Evolutionary conservation across 1,140 invertebrate genomes (phyloP), one percentile per base, ranked within the genome.

Genomic region (Palaemon carinicauda): DNA sequence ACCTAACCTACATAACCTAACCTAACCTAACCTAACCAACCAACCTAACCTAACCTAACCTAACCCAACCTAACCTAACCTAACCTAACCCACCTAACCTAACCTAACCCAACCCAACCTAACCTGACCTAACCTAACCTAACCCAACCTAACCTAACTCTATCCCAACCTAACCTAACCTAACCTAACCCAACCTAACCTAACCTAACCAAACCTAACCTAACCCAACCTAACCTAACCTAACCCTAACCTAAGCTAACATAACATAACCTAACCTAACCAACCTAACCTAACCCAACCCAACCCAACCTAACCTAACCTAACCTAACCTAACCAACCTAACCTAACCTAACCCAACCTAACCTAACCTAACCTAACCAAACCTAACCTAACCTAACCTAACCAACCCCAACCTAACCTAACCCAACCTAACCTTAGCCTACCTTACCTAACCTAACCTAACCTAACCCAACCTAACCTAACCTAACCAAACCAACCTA

Each of bases 301-400:
- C 24, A 78, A 78, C 50, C 75, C 24, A 78, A 78, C 75, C 41
- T 15, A 78, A 53, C 75, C 75, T 27, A 78, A 52, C 41, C 41
- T 24, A 53, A 50, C 33, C 41, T 77, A 77, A 77, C 50, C 41
- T 51, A 77, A n/a, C n/a, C n/a, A n/a, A n/a, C n/a, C n/a, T n/a
- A n/a, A n/a, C n/a, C n/a, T n/a, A n/a, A n/a, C n/a, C n/a, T n/a
- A n/a, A n/a, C n/a, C n/a, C n/a, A n/a, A 77, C 74, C 74, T 31
- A 73, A 77, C 50, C 41, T 53, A 78, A 78, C 75, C 75, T 19
- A 78, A 78, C 15, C 75, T 27, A 78, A 78, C 41, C 75, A 29
- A 0, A 78, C 41, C 51, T 14, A 52, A 77, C 74, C 21, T 21
- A 78, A 54, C n/a, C 75, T 53, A 77, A 77, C 21, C 19, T 27